phyloP scores from a whole-genome alignment of 1,140 invertebrate species.

The Conopomorpha cramerella region DNA sequence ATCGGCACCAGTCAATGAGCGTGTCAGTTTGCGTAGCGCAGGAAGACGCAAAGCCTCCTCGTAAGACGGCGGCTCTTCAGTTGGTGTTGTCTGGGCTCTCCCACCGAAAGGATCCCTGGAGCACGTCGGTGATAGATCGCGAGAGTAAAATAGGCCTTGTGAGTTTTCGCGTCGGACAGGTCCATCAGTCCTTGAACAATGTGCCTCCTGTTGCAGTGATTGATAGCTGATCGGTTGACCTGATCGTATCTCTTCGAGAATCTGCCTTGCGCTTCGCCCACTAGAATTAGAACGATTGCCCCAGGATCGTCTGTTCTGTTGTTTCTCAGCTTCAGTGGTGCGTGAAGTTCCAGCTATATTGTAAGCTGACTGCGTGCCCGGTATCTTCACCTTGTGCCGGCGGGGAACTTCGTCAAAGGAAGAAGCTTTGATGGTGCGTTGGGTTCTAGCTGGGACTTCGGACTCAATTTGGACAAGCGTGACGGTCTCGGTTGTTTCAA shows the following conservation, averaged over 20 bases:
- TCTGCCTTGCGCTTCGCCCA: constrained; percentile 35
- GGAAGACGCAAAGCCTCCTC: constrained; percentile 61
- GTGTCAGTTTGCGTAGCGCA: constrained; percentile 52
- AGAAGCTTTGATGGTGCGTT: constrained; percentile 31
- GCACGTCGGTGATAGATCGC: constrained; percentile 65
- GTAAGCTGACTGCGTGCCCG: constrained; percentile 37
- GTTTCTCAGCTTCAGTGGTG: constrained; percentile 32
- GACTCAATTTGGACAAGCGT: constrained; percentile 23
- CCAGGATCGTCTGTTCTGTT: constrained; percentile 45
- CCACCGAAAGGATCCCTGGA: constrained; percentile 66
- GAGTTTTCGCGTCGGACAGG: constrained; percentile 26
- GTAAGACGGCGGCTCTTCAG: constrained; percentile 52
- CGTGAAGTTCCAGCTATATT: constrained; percentile 25
- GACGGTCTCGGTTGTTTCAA: constrained; percentile 16
- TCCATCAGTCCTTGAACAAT: too few relatives aligned
- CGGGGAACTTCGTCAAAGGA: constrained; percentile 43
- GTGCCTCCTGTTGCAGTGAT: constrained; percentile 33
- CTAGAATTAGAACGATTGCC: constrained; percentile 42
- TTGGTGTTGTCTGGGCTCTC: constrained; percentile 53
- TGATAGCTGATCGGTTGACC: constrained; percentile 26
- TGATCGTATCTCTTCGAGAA: constrained; percentile 36
- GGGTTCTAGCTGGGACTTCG: constrained; percentile 20
- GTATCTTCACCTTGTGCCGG: constrained; percentile 28
- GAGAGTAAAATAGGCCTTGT: constrained; percentile 63
- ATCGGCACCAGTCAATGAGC: constrained; percentile 57